Evolutionary conservation across 1,140 invertebrate genomes (phyloP).

Genomic region (Helicoverpa armigera): DNA sequence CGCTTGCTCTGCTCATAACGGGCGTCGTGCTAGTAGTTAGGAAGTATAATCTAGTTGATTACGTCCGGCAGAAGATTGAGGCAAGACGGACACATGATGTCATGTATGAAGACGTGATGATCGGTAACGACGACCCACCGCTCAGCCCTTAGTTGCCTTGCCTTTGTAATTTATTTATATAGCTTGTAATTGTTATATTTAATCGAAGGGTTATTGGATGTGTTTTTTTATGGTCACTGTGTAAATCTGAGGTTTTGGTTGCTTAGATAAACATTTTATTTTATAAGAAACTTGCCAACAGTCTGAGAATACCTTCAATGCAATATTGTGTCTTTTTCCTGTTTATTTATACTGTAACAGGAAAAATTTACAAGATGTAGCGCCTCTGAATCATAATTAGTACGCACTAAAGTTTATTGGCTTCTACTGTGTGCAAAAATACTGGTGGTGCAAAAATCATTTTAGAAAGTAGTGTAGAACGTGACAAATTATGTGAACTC

Average conservation of each 20-base stretch:
- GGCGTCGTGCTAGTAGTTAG: conserved; percentile 81
- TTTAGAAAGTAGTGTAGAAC: conserved; percentile 8
- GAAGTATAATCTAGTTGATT: conserved; percentile 83
- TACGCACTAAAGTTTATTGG: no score
- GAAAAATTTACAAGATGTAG: neutral
- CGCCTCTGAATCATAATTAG: neutral
- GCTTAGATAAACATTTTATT: no score
- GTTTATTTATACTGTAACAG: neutral
- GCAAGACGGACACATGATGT: conserved; percentile 74
- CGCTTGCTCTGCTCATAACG: conserved; percentile 73
- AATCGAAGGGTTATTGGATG: conserved; percentile 5
- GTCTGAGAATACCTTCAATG: neutral
- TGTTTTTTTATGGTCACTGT: conserved; percentile 45
- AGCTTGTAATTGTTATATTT: conserved; percentile 46
- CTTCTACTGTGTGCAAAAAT: neutral
- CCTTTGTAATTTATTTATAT: conserved; percentile 49
- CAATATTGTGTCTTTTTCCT: neutral
- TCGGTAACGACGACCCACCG: conserved; percentile 84
- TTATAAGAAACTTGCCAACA: no score
- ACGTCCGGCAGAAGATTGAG: conserved; percentile 79
- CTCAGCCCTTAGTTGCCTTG: conserved; percentile 74
- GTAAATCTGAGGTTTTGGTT: conserved; percentile 20
- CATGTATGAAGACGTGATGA: conserved; percentile 86
- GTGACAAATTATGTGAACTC: neutral
- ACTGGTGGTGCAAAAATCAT: neutral